Conservation (phyloP, 2,113 vertebrate genomes). For the Pygoscelis adeliae region DNA sequence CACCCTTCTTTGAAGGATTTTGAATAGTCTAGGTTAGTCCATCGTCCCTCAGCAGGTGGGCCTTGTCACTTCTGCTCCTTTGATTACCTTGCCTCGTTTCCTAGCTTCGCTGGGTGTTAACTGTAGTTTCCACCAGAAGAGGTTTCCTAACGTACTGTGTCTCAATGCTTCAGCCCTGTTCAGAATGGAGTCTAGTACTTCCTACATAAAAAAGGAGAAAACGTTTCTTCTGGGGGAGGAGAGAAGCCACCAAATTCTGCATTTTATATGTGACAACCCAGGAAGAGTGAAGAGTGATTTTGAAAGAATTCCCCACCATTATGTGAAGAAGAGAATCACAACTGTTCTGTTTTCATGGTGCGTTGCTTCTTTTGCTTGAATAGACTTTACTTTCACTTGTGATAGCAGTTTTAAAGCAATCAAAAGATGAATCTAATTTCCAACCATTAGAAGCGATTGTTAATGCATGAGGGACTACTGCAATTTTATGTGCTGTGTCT, state of each 20-base stretch:
- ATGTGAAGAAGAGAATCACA: conserved; percentile 14
- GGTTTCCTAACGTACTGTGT: background rate
- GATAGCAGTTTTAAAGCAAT: conserved; percentile 62
- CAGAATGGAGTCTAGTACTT: background rate
- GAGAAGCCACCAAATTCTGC: background rate
- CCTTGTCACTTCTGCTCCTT: background rate
- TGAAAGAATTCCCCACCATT: conserved; percentile 35
- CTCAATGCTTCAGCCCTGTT: background rate
- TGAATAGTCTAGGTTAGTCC: background rate
- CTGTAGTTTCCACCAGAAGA: background rate
- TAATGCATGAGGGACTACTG: conserved; percentile 46
- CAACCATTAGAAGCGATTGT: conserved; percentile 25
- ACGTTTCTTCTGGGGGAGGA: background rate
- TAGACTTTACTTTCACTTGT: conserved; percentile 58
- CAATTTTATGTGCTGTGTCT: background rate
- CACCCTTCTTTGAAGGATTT: background rate
- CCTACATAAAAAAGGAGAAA: background rate
- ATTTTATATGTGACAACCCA: background rate
- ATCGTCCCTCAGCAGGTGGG: background rate
- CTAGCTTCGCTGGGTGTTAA: accelerated
- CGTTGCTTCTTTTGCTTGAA: conserved; percentile 54
- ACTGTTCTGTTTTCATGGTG: conserved; percentile 46
- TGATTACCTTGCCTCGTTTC: background rate
- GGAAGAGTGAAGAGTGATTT: conserved; percentile 20
- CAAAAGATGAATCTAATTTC: conserved; percentile 62